phyloP scores from a whole-genome alignment of 2,797 vertebrate genomes.

The Sus cebifrons region DNA sequence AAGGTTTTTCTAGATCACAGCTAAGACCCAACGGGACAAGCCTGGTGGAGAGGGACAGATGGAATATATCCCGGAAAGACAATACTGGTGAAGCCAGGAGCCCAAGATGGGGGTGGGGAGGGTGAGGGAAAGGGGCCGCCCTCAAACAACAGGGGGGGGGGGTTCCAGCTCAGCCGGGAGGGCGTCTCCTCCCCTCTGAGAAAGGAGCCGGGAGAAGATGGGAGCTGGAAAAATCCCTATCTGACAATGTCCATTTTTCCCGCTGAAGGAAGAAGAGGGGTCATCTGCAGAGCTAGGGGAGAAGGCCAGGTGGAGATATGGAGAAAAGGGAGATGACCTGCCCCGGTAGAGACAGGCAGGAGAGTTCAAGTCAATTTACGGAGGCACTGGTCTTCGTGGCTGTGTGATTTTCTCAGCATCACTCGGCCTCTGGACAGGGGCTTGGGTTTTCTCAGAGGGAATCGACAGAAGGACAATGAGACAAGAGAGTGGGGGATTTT shows the following conservation, averaged over 20 bases:
- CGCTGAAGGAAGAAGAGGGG: not conserved
- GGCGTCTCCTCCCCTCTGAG: not conserved
- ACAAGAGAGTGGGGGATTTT: not conserved
- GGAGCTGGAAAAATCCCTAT: too few relatives aligned
- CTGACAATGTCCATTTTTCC: not conserved
- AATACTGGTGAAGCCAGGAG: not conserved
- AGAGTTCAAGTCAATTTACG: not conserved
- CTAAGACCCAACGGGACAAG: rapidly evolving
- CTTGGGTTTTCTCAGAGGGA: not conserved
- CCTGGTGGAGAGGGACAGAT: not conserved
- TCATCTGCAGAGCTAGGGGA: not conserved
- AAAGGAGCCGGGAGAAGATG: not conserved
- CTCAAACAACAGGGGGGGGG: not conserved
- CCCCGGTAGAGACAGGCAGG: not conserved
- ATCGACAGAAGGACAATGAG: not conserved
- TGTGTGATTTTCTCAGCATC: not conserved
- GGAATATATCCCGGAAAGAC: not conserved
- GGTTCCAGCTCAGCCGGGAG: not conserved
- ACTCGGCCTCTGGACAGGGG: not conserved
- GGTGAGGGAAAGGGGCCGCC: not conserved
- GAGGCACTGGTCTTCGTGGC: not conserved
- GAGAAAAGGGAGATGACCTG: not conserved
- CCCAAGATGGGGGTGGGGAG: not conserved
- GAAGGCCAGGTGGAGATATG: not conserved
- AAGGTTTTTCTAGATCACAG: not conserved